Percentiles rank a stretch among this genome's conserved stretches.
These are phyloP conservation scores for Syngnathus scovelli DNA, from an alignment of 2,113 vertebrate species.

Conservation along the genomic window DNA sequence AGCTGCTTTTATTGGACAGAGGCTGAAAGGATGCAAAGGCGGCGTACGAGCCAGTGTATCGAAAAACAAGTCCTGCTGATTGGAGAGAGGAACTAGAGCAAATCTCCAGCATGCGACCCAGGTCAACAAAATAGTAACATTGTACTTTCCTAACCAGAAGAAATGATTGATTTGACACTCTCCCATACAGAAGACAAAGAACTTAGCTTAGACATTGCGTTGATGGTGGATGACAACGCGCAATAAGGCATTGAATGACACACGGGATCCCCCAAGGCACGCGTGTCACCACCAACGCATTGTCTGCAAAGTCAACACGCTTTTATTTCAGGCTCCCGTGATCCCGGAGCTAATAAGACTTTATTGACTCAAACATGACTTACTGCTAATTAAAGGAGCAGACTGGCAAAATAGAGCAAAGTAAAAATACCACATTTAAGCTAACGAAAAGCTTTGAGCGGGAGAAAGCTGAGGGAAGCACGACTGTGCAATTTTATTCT, in stretches of 20 bases:
- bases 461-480: no score
- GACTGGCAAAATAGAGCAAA: neutral
- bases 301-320: slow-evolving; percentile 20
- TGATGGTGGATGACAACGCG: no score
- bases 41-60: neutral
- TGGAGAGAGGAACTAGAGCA: neutral
- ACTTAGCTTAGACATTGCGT: neutral
- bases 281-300: slow-evolving; percentile 4
- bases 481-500: no score
- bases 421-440: no score
- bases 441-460: no score
- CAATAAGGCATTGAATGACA: slow-evolving; percentile 55
- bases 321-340: slow-evolving; percentile 12
- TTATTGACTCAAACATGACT: neutral
- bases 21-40: neutral
- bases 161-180: neutral
- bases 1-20: neutral
- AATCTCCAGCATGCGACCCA: neutral
- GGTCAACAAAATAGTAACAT: neutral
- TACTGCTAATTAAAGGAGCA: neutral
- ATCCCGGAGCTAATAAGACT: neutral
- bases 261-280: slow-evolving; percentile 44
- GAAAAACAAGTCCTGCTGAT: neutral
- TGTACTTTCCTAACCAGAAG: neutral
- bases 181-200: neutral